Percentiles rank a stretch among this genome's conserved stretches.
These are phyloP conservation scores for Piaya cayana DNA, from an alignment of 2,113 vertebrate genomes.

Conservation along the genomic window DNA sequence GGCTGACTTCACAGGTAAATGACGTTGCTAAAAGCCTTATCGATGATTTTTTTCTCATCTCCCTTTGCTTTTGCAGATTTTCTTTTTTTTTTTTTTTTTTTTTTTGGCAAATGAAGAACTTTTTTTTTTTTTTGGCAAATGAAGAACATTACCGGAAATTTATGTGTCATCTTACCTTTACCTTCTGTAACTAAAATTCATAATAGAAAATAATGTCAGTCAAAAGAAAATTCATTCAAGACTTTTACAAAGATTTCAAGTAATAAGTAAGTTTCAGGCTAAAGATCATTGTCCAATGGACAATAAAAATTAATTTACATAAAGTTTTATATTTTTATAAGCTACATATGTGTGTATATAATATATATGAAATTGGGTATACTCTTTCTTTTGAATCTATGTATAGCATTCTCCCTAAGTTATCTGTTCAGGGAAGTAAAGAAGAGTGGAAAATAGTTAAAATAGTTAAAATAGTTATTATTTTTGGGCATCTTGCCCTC, in stretches of 20 bases:
- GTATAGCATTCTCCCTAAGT: background rate
- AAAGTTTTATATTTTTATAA: background rate
- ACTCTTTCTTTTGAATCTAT: background rate
- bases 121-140: background rate
- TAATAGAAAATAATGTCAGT: background rate
- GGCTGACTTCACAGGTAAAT: background rate
- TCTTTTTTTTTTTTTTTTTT: too few species aligned
- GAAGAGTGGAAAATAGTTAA: background rate
- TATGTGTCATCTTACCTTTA: background rate
- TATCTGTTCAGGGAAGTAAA: background rate
- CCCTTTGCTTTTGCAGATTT: background rate
- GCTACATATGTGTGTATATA: background rate
- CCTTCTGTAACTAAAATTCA: background rate
- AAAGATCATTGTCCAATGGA: background rate
- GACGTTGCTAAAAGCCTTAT: background rate
- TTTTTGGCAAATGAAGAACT: background rate
- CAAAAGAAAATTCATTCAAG: background rate
- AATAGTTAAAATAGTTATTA: too few species aligned
- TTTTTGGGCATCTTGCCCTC: background rate
- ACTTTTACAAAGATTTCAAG: background rate
- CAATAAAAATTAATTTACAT: background rate
- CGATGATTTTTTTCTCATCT: background rate
- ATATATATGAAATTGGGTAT: background rate
- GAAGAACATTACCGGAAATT: background rate
- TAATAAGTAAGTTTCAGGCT: background rate